phyloP scores from a whole-genome alignment of 2,113 vertebrate genomes.

The Pollimyrus isidori region DNA sequence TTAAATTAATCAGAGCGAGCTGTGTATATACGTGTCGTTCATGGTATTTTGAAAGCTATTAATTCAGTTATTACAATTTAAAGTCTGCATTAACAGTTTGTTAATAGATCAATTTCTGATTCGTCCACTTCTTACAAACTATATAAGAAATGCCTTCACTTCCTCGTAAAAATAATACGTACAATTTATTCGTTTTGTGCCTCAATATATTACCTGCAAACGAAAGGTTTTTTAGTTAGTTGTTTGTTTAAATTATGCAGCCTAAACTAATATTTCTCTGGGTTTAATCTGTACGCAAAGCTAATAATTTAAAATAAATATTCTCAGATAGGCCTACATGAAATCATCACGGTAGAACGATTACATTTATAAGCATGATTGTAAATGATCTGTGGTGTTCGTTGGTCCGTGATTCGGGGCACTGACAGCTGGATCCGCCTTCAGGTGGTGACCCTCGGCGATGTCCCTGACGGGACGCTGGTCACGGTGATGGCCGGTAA shows the following conservation, averaged over 20 bases:
- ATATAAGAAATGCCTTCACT: neutral
- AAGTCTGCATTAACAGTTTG: neutral
- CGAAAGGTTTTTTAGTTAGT: neutral
- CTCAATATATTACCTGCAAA: neutral
- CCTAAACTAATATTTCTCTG: neutral
- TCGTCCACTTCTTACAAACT: neutral
- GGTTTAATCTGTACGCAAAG: neutral
- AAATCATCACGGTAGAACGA: neutral
- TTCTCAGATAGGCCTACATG: neutral
- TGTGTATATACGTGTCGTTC: neutral
- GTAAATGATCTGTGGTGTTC: neutral
- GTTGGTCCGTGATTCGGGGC: neutral
- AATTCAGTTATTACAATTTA: neutral
- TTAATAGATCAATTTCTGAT: neutral
- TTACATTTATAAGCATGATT: neutral
- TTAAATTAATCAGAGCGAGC: neutral
- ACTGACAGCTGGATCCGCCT: conserved; percentile 4
- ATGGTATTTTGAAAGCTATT: neutral
- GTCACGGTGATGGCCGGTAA: conserved; percentile 99
- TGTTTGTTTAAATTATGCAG: neutral
- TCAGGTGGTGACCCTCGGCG: conserved; percentile 94
- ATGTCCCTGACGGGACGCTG: conserved; percentile 93
- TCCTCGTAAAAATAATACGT: neutral
- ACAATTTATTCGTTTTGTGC: neutral
- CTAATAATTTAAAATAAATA: neutral